phyloP scores from a whole-genome alignment of 2,797 vertebrate genomes.

The Enteromius viviparus region DNA sequence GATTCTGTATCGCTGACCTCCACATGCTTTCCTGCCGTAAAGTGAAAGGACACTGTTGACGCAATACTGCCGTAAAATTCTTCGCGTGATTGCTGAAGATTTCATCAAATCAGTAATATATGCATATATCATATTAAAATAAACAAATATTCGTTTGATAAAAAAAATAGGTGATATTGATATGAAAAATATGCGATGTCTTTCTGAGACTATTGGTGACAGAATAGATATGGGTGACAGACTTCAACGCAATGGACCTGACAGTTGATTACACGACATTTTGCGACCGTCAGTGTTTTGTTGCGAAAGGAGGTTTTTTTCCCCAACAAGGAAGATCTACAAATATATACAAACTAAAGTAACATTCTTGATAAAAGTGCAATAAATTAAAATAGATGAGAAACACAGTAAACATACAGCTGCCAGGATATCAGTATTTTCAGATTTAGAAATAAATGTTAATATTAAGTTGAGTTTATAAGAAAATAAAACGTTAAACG shows the following conservation, averaged over 20 bases:
- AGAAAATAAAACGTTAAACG: background rate
- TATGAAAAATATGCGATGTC: background rate
- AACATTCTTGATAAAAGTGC: background rate
- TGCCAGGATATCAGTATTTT: background rate
- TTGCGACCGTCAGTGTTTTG: conserved; percentile 17
- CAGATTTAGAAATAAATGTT: background rate
- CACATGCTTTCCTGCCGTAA: conserved; percentile 73
- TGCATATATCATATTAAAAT: too few relatives aligned
- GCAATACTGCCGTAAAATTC: conserved; percentile 57
- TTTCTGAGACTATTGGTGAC: background rate
- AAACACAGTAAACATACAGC: background rate
- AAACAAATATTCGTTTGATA: background rate
- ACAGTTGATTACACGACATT: conserved; percentile 41
- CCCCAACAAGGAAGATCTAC: background rate
- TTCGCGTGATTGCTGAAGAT: background rate
- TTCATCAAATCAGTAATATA: background rate
- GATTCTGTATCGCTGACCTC: conserved; percentile 69
- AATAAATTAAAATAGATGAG: background rate
- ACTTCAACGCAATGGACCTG: background rate
- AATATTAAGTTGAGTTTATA: too few relatives aligned
- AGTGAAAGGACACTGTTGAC: conserved; percentile 47
- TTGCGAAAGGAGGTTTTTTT: background rate
- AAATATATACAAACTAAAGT: background rate
- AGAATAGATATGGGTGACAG: background rate
- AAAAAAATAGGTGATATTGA: background rate